Evolutionary conservation across 2,113 vertebrate species (phyloP).

Genomic region (Aplodontia rufa): DNA sequence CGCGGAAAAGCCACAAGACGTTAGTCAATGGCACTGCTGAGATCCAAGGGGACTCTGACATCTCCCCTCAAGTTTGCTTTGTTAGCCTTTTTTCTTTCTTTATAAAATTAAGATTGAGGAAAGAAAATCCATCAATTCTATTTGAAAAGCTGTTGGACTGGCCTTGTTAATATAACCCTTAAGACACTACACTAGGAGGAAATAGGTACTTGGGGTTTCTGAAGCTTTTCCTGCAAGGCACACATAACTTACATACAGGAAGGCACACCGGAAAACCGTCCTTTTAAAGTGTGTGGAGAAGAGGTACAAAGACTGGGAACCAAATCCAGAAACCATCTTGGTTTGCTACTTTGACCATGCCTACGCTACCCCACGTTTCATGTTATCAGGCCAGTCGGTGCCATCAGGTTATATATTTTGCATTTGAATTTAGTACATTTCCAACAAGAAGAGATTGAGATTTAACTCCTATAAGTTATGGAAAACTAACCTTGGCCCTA

Average conservation of each 20-base stretch:
- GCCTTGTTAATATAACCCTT: neutral
- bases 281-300: neutral
- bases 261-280: neutral
- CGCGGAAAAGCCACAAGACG: conserved; percentile 77
- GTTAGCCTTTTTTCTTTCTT: conserved; percentile 54
- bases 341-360: neutral
- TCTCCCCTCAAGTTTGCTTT: conserved; percentile 40
- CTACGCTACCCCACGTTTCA: neutral
- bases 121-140: neutral
- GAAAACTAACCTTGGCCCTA: neutral
- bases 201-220: neutral
- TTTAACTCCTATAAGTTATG: neutral
- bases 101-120: neutral
- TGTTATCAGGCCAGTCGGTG: neutral
- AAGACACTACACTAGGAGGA: neutral
- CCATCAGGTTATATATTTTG: neutral
- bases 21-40: conserved; percentile 75
- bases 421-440: neutral
- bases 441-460: neutral
- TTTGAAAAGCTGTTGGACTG: neutral
- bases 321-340: neutral
- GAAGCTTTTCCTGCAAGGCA: neutral
- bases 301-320: neutral
- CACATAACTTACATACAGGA: neutral
- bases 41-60: conserved; percentile 38